phyloP scores from a whole-genome alignment of 2,888 invertebrate species.

The Parochlus steinenii region DNA sequence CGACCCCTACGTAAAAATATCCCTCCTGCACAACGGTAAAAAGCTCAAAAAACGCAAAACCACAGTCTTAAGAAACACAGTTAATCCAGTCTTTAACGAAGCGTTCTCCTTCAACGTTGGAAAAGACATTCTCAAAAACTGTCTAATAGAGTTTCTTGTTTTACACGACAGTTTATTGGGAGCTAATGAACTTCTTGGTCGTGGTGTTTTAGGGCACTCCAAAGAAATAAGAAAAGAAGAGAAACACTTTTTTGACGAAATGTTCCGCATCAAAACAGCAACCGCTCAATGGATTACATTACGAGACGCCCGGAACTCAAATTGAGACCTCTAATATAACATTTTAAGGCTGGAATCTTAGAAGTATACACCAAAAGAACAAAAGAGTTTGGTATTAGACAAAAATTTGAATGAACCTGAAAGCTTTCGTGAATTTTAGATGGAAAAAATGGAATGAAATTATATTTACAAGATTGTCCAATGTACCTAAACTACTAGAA shows the following conservation, averaged over 20 bases:
- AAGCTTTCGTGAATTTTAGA: too few species aligned
- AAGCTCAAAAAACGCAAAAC: conserved; percentile 89
- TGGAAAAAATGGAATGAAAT: too few species aligned
- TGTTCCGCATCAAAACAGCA: conserved; percentile 38
- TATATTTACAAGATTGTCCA: too few species aligned
- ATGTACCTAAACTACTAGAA: too few species aligned
- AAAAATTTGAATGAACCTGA: too few species aligned
- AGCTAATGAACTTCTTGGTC: conserved; percentile 35
- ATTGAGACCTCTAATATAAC: too few species aligned
- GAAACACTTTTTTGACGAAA: conserved; percentile 37
- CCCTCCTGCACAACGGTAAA: conserved; percentile 72
- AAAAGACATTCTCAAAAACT: conserved; percentile 37
- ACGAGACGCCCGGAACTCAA: conserved; percentile 23
- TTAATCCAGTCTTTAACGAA: conserved; percentile 85
- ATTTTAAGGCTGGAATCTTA: too few species aligned
- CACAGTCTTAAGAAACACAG: conserved; percentile 69
- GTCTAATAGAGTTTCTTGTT: conserved; percentile 39
- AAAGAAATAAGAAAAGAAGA: conserved; percentile 30
- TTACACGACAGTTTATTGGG: conserved; percentile 43
- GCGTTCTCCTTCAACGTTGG: conserved; percentile 86
- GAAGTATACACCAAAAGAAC: too few species aligned
- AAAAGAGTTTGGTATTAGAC: too few species aligned
- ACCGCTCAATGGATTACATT: conserved; percentile 41
- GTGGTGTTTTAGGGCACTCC: conserved; percentile 35
- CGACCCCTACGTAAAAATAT: conserved; percentile 92